Evolutionary conservation across 2,888 invertebrate species (phyloP), one percentile per base, ranked within the genome.

Genomic region (Eilema depressum): DNA sequence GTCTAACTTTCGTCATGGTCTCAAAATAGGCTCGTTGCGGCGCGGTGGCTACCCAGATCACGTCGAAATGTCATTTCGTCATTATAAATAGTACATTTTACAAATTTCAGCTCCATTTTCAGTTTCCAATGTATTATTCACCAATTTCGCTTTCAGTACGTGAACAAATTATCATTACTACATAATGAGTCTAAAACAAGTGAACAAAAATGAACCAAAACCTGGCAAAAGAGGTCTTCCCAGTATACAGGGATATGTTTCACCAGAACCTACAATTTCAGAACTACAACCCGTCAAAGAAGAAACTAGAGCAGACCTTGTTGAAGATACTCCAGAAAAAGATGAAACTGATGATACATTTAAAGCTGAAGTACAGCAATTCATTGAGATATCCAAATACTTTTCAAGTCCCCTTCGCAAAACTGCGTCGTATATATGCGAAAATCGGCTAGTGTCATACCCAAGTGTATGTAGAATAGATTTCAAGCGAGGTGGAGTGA

Each of bases 381-480:
- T 95, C 73, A 90, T 95, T 60, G 93, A 94, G 83, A 93, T 95
- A 72, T 93, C 94, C 0, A 92, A 94, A 75, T 92, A 93, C 73
- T 95, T 94, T 75, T 92, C 94, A 1, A 93, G 91, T 69, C 94
- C 94, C 3, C 77, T 94, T 4, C 86, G 88, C 5, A 94, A 93
- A 84, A 91, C 92, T 2, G 94, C 94, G 2, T 92, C 94, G 0
- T 94, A 94, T 73, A 86, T 93, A 10, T 92, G 93, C 74, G 94
- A 94, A 73, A 91, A 86, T 37, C 80, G 85, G 3, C 85, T 94
- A 0, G 89, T 94, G 5, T 88, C 93, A 0, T 93, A 91, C 74
- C 94, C 94, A 2, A 91, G 86, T 73, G 82, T 87, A 2, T 90
- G 85, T 74, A 86, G 88, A 71, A 83, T 94, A n/a, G 89, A 91